Base-by-base conservation (phyloP, 2,888 invertebrate species). In the Oligia fasciuncula region DNA sequence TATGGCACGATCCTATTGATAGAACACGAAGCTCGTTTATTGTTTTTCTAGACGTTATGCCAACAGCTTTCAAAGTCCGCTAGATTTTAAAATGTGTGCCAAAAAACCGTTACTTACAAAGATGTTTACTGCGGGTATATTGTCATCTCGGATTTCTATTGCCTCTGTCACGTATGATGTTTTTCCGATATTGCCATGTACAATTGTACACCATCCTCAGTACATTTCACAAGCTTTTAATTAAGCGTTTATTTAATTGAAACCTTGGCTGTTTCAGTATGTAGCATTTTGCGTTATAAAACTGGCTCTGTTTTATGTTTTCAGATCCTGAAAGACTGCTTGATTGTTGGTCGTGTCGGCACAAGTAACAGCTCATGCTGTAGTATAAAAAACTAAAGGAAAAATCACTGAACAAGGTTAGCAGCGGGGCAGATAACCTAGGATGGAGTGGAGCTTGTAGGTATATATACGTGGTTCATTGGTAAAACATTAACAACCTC, bases 1-100 rank as follows among this genome's bases (percentile, higher is more conserved):
- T 83, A 49, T 43, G n/a, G 35, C 49, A 75, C 57, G 86, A 85
- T 90, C 49, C 49, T 60, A 13, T 73, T 73, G 89, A 87, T 89
- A 88, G 14, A 13, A 40, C 86, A 84, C 76, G 84, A 6, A 75
- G 4, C 8, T 8, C 11, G 51, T 40, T 46, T 62, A 46, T 66
- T 75, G 17, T 62, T 8, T 71, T 17, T 51, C 2, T 69, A 14
- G 8, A 43, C 23, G 5, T 40, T 57, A 57, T 49, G 23, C 6
- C 46, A 29, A 57, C 40, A 63, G 62, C 29, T 62, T 14, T 6
- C 14, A 63, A 66, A 49, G 23, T 70, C 62, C 14, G 17, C 1
- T 67, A 2, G 4, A 49, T 23, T 29, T 29, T 23, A 29, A 2
- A 13, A 23, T 46, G 13, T 57, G 1, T 51, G 23, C 2, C 6